Evolutionary conservation across 2,113 vertebrate genomes (phyloP), one percentile per base, ranked within the genome.

Genomic region (Amphiprion percula): DNA sequence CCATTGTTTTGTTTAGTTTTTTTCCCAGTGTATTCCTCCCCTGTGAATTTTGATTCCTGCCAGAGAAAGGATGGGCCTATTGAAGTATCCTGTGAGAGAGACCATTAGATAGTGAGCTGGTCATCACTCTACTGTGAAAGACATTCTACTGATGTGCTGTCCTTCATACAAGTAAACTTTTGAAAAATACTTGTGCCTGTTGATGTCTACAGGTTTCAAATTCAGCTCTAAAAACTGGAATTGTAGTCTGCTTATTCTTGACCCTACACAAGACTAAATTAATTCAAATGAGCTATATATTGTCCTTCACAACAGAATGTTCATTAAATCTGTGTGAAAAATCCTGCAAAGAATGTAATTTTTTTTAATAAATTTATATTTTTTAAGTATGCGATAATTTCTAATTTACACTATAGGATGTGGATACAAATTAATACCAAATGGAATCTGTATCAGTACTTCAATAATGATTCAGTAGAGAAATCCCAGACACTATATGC

Each of bases 21-120:
- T n/a, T 46, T 54, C 64, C 74, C 17, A 8, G 33, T 37, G 50
- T 90, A 82, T 89, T 78, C 78, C 77, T 88, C 91, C 87, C 87
- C 50, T 71, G 87, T 86, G 88, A 76, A 88, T 90, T 92, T 80
- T 84, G 77, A 92, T 90, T 84, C 60, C 68, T 83, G 77, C 58
- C 87, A 81, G 81, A 79, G 75, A 83, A 79, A 77, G 77, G 74
- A 79, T 74, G 80, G 81, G 56, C 68, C 80, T 30, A 87, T 87
- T 90, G 84, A 92, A 90, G 91, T 87, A 24, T 70, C 64, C 10
- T 71, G 65, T 73, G 70, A 85, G 77, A 86, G 82, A 83, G 78
- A 80, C 78, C 83, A 85, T 91, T 86, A 85, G 77, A 80, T 60
- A 64, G 67, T 9, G 55, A 66, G 78, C 68, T 68, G 85, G 80